These are phyloP conservation scores for Ellobius talpinus DNA, from an alignment of 2,113 vertebrate genomes.

Conservation along the genomic window DNA sequence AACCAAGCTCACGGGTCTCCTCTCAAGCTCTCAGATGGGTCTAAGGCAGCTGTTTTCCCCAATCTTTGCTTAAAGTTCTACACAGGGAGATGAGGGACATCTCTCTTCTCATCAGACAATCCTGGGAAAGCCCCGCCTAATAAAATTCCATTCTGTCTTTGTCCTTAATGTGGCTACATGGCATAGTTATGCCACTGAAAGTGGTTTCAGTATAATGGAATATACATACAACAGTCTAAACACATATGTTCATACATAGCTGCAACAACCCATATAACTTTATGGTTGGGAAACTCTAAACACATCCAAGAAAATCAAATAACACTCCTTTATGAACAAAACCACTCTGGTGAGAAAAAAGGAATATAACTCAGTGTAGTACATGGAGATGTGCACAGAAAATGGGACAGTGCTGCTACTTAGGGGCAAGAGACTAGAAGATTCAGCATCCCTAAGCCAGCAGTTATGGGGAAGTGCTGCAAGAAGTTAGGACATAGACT, in stretches of 20 bases:
- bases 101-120: neutral
- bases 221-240: too few relatives aligned
- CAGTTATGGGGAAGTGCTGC: neutral
- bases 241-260: neutral
- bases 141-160: neutral
- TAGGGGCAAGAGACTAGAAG: neutral
- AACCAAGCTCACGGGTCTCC: neutral
- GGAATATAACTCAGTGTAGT: neutral
- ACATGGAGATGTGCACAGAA: neutral
- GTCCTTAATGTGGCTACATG: neutral
- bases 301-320: neutral
- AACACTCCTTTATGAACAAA: neutral
- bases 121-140: neutral
- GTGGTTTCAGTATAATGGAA: neutral
- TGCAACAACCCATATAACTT: neutral
- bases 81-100: neutral
- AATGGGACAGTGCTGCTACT: too few relatives aligned
- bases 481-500: neutral
- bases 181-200: neutral
- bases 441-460: accelerated
- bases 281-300: neutral
- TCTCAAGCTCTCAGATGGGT: neutral
- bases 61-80: neutral
- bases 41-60: neutral
- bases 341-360: neutral